Evolutionary conservation across 2,113 vertebrate species (phyloP), one percentile per base, ranked within the genome.

Genomic region (Siphamia tubifer): DNA sequence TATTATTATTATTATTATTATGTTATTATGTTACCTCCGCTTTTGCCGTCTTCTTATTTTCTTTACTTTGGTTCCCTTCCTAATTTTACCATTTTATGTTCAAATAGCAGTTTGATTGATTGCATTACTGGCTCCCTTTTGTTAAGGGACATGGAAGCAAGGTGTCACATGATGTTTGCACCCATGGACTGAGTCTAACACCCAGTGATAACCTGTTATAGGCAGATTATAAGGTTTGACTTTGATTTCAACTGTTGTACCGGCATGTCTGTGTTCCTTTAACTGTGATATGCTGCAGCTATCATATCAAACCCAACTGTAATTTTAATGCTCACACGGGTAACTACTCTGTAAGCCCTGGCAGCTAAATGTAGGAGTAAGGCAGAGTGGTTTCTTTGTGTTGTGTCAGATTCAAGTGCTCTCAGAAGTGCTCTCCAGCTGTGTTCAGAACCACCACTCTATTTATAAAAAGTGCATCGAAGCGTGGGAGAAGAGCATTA

Each of bases 381-480:
- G 45, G 58, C 44, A 51, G 42, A 74, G 64, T 53, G 78, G 32
- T 62, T 86, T 57, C 63, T 69, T 64, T 84, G 66, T 68, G 71
- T 67, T 75, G 70, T 79, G 74, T 87, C 74, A 67, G 69, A 68
- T 78, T 73, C 31, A 54, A 86, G 79, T 47, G 68, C 49, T 68
- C 54, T 75, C 48, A 66, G 67, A 80, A 82, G 77, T 57, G 43
- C 81, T 79, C 77, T 87, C 83, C 81, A 86, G 81, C 77, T 85
- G 79, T 6, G 69, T 53, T 82, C 81, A 34, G 72, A 66, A 43
- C 34, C 20, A 27, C 55, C 25, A 10, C 73, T 69, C 79, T 81
- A 83, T 84, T 85, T 83, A 81, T 74, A 79, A 73, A 86, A 69
- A 68, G 58, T 56, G 81, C 72, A 55, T 58, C 28, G 72, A 83